Evolutionary conservation across 64 coral and sea anemone genomes (phyloP).

Genomic region (Hydrozoanthus tunicans): DNA sequence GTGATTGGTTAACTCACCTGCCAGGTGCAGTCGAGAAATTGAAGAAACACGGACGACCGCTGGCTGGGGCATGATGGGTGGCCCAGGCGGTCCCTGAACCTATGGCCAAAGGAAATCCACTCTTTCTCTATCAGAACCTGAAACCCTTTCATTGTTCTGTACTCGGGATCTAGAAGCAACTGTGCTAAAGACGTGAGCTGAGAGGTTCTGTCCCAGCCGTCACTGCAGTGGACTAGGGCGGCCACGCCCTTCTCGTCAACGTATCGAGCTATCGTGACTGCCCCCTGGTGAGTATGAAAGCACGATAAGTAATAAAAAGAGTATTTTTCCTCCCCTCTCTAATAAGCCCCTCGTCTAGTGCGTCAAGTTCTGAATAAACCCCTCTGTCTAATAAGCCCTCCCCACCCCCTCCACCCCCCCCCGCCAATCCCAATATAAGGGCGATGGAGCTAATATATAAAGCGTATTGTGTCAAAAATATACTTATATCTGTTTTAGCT

Average conservation of each 20-base stretch:
- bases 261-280: conserved; percentile 83
- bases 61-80: conserved; percentile 91
- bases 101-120: conserved; percentile 98
- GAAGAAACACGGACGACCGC: conserved; percentile 90
- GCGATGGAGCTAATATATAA: too few relatives aligned
- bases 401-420: too few relatives aligned
- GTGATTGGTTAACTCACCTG: conserved; percentile 47
- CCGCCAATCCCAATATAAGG: too few relatives aligned
- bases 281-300: conserved; percentile 56
- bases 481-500: too few relatives aligned
- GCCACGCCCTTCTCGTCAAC: conserved; percentile 91
- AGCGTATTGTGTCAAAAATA: too few relatives aligned
- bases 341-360: too few relatives aligned
- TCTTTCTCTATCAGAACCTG: conserved; percentile 98
- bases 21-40: conserved; percentile 96
- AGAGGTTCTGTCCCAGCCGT: conserved; percentile 97
- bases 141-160: conserved; percentile 93
- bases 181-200: conserved; percentile 91
- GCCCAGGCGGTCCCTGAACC: conserved; percentile 84
- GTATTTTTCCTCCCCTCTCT: too few relatives aligned
- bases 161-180: conserved; percentile 88
- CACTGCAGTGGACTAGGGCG: conserved; percentile 95
- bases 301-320: too few relatives aligned
- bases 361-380: too few relatives aligned
- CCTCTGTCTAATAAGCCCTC: too few relatives aligned